These are phyloP conservation scores for Amblyraja radiata DNA, from an alignment of 2,797 vertebrate species.

Conservation along the genomic window DNA sequence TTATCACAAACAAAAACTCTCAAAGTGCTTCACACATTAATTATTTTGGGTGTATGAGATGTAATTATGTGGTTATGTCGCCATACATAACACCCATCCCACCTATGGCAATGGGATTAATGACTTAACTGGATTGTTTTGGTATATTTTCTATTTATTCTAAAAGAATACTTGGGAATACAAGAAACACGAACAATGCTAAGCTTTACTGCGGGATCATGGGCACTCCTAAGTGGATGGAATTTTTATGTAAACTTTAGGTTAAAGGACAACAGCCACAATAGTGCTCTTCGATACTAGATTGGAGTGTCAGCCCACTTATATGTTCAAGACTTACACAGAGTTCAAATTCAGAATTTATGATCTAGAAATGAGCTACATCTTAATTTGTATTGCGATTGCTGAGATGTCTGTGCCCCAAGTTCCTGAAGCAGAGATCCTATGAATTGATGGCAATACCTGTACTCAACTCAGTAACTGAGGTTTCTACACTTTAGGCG, in stretches of 20 bases:
- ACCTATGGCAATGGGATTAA: not conserved
- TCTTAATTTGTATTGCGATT: not conserved
- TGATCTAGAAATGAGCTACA: not conserved
- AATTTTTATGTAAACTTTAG: not conserved
- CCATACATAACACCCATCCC: not conserved
- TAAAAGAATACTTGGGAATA: not conserved
- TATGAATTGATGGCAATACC: not conserved
- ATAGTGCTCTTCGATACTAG: not conserved
- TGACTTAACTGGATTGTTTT: not conserved
- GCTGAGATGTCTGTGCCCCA: not conserved
- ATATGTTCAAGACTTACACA: not conserved
- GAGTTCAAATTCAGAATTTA: not conserved
- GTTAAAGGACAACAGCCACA: not conserved
- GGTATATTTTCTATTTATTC: not conserved
- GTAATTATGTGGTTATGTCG: not conserved
- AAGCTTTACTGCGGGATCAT: not conserved
- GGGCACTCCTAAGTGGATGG: not conserved
- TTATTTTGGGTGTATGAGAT: not conserved
- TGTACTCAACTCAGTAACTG: too few species aligned
- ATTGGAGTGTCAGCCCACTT: not conserved
- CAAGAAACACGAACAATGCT: not conserved
- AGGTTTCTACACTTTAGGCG: too few species aligned
- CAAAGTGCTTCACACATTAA: not conserved
- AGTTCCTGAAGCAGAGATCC: not conserved
- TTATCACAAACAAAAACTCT: not conserved